Evolutionary conservation across 2,797 vertebrate species (phyloP).

Genomic region (Gallinago stenura): DNA sequence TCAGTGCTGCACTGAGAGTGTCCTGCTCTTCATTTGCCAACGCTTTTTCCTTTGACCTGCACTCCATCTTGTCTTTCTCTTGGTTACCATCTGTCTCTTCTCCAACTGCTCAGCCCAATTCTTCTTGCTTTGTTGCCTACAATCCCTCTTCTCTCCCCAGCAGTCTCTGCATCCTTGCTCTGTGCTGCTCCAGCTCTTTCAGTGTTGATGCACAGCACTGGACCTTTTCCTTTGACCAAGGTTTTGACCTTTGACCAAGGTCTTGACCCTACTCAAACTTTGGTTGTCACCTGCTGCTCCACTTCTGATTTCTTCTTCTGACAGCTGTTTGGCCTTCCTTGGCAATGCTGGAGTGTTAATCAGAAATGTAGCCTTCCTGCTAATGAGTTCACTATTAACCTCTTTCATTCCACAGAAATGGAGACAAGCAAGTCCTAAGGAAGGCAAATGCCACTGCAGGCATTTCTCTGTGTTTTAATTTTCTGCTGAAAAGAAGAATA

Average conservation of each 20-base stretch:
- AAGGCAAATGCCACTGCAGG: not conserved
- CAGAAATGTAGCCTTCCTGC: not conserved
- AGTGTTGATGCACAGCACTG: fast-evolving
- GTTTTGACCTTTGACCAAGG: not conserved
- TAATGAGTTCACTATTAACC: not conserved
- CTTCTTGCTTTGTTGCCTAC: not conserved
- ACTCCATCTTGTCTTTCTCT: not conserved
- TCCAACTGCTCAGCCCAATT: not conserved
- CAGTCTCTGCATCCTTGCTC: not conserved
- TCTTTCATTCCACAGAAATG: not conserved
- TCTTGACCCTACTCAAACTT: not conserved
- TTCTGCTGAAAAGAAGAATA: not conserved
- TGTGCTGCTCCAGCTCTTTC: not conserved
- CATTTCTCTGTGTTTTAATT: not conserved
- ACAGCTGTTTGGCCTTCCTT: not conserved
- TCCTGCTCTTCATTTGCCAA: not conserved
- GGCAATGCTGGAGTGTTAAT: not conserved
- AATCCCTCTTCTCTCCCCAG: not conserved
- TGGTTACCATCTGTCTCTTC: not conserved
- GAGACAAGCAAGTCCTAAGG: not conserved
- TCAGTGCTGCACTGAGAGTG: not conserved
- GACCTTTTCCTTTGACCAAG: not conserved
- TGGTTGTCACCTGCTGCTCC: not conserved
- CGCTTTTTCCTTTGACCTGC: not conserved
- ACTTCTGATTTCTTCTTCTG: not conserved